Conservation (phyloP, 2,113 vertebrate species). For the Haemorhous mexicanus region DNA sequence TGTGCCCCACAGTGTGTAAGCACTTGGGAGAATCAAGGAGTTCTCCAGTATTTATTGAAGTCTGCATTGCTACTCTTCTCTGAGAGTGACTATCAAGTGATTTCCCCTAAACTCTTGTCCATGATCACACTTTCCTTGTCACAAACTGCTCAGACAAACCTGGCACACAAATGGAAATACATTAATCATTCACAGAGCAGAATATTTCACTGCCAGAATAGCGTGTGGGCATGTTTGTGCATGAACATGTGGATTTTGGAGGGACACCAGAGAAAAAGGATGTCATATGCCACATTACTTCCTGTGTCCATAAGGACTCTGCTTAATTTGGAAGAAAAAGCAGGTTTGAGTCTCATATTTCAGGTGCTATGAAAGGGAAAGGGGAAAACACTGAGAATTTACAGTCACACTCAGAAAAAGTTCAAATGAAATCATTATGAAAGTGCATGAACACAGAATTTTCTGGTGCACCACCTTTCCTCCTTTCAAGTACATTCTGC, state of each 20-base stretch:
- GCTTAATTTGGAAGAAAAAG: neutral
- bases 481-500: neutral
- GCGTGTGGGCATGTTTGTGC: fast-evolving
- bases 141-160: neutral
- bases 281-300: neutral
- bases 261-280: neutral
- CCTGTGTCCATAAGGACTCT: neutral
- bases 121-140: neutral
- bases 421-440: neutral
- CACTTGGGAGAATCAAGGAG: neutral
- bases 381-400: neutral
- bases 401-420: neutral
- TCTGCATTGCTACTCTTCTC: neutral
- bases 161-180: neutral
- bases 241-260: neutral
- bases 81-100: neutral
- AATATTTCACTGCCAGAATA: neutral
- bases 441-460: neutral
- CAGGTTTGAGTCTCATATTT: fast-evolving
- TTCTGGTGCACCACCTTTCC: neutral
- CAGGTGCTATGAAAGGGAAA: neutral
- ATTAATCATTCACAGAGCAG: neutral
- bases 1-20: neutral
- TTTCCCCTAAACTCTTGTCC: neutral
- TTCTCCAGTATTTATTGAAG: neutral